Evolutionary conservation across 2,888 invertebrate species (phyloP).

Genomic region (Tetranychus truncatus): DNA sequence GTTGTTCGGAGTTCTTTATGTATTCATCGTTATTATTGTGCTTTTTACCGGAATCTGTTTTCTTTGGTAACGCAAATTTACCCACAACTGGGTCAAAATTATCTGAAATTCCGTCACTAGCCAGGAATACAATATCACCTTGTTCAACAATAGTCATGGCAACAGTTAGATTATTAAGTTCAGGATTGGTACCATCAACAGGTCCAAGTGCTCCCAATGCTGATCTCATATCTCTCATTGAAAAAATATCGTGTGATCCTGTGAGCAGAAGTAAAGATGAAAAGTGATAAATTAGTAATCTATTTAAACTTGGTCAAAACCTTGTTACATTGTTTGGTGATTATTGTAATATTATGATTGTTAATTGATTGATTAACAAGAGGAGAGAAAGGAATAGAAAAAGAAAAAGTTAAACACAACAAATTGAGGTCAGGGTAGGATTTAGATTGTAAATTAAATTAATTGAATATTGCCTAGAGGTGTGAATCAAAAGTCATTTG

Average conservation of each 20-base stretch:
- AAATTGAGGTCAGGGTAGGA: too few species aligned
- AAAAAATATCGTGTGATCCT: conserved; percentile 63
- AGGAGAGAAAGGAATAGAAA: too few species aligned
- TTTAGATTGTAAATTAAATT: too few species aligned
- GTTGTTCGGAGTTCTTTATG: not conserved
- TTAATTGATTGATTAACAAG: too few species aligned
- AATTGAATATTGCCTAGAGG: too few species aligned
- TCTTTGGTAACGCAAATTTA: conserved; percentile 46
- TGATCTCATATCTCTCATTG: conserved; percentile 68
- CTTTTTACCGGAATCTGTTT: not conserved
- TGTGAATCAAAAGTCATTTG: too few species aligned
- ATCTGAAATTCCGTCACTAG: conserved; percentile 74
- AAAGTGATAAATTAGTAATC: not conserved
- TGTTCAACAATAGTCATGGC: conserved; percentile 58
- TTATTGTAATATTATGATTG: too few species aligned
- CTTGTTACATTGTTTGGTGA: too few species aligned
- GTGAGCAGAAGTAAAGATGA: conserved; percentile 22
- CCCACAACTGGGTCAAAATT: conserved; percentile 82
- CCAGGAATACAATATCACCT: conserved; percentile 65
- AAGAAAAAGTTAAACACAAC: too few species aligned
- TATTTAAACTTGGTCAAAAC: not conserved
- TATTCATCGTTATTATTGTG: not conserved
- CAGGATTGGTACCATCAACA: conserved; percentile 63
- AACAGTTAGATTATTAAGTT: conserved; percentile 65
- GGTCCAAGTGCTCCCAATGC: conserved; percentile 71